phyloP scores from a whole-genome alignment of 1,140 invertebrate genomes.

The Lucilia sericata region DNA sequence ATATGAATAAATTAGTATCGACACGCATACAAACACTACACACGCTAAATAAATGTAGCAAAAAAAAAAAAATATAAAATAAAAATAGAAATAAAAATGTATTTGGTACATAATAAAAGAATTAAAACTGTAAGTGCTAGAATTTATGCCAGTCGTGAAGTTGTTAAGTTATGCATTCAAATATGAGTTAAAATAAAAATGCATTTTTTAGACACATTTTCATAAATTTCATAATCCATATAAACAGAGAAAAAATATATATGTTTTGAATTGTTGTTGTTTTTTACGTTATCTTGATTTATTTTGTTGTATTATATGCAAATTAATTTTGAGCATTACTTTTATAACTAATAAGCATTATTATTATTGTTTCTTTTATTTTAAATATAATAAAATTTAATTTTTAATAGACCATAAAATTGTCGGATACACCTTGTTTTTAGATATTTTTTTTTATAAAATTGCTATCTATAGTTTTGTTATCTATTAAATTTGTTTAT shows the following conservation, averaged over 20 bases:
- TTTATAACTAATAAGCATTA: background rate
- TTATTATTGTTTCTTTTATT: background rate
- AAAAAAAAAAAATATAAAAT: no score
- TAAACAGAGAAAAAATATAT: background rate
- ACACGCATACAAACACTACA: conserved; percentile 27
- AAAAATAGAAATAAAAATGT: background rate
- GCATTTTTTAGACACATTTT: no score
- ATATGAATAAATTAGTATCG: conserved; percentile 30
- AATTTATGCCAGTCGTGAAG: conserved; percentile 1
- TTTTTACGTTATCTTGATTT: background rate
- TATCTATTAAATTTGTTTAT: no score
- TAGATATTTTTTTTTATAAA: no score
- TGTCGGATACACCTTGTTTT: background rate
- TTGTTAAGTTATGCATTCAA: background rate
- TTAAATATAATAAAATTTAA: background rate
- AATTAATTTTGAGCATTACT: background rate
- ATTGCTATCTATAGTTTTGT: no score
- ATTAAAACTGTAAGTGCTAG: conserved; percentile 6
- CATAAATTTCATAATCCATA: background rate
- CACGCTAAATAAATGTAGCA: background rate
- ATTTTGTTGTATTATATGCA: background rate
- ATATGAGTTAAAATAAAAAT: background rate
- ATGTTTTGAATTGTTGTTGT: background rate
- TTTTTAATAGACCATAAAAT: conserved; percentile 36
- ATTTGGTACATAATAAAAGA: background rate